A percentile compares a stretch with the other conserved stretches of the same genome.
These are phyloP conservation scores for Aricia agestis DNA, from an alignment of 1,140 invertebrate genomes.

Conservation along the genomic window DNA sequence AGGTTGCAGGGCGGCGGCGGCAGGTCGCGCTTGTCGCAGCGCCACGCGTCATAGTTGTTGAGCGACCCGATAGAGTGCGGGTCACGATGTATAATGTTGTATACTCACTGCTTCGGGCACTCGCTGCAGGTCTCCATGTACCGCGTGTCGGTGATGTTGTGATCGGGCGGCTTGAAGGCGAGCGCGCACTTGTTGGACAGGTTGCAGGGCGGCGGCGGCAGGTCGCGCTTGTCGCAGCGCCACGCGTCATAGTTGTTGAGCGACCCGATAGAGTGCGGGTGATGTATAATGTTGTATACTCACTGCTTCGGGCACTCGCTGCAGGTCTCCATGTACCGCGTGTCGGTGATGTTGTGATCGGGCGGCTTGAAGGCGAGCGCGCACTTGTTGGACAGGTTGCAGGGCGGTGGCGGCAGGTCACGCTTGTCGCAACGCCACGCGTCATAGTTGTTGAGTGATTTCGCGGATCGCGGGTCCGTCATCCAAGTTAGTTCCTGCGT, in stretches of 20 bases:
- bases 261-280: constrained; percentile 45
- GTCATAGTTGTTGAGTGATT: constrained; percentile 84
- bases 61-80: constrained; percentile 84
- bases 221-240: constrained; percentile 86
- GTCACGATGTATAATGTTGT: too few relatives aligned
- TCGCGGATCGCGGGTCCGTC: constrained; percentile 87
- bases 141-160: constrained; percentile 87
- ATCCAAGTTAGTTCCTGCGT: constrained; percentile 94
- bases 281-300: constrained; percentile 29
- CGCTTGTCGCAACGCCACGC: constrained; percentile 89
- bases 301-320: constrained; percentile 89
- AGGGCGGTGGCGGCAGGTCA: constrained; percentile 83
- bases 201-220: constrained; percentile 86
- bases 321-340: constrained; percentile 92
- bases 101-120: constrained; percentile 85
- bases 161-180: constrained; percentile 84
- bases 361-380: constrained; percentile 87
- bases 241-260: constrained; percentile 87
- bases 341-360: constrained; percentile 85
- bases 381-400: constrained; percentile 90
- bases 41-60: constrained; percentile 87
- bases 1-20: constrained; percentile 86
- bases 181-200: constrained; percentile 90
- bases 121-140: constrained; percentile 92
- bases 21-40: constrained; percentile 85